phyloP scores from a whole-genome alignment of 2,888 invertebrate species.

The Bhutanitis thaidina region DNA sequence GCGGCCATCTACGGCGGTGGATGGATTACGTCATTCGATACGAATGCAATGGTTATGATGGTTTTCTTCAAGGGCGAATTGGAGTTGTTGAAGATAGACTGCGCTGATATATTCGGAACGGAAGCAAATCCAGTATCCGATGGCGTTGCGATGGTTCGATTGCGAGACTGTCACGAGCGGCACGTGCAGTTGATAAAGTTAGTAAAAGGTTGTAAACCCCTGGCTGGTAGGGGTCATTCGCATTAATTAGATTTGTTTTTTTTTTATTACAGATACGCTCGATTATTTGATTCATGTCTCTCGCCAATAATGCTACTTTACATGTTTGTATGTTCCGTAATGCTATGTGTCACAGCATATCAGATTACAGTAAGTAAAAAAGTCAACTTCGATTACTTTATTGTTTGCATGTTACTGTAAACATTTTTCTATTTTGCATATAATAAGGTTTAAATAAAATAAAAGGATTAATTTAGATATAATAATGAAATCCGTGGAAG shows the following conservation, averaged over 20 bases:
- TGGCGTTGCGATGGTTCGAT: conserved; percentile 30
- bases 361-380: conserved; percentile 59
- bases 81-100: conserved; percentile 51
- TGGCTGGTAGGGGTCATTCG: too few relatives aligned
- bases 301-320: conserved; percentile 69
- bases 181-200: conserved; percentile 58
- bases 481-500: too few relatives aligned
- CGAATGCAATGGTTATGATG: conserved; percentile 64
- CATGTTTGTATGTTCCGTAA: conserved; percentile 63
- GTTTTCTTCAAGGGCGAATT: conserved; percentile 61
- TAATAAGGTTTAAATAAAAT: too few relatives aligned
- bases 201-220: too few relatives aligned
- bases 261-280: conserved; percentile 46
- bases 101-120: conserved; percentile 46
- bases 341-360: conserved; percentile 48
- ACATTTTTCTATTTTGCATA: too few relatives aligned
- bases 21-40: conserved; percentile 67
- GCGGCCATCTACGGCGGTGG: conserved; percentile 61
- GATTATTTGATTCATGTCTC: conserved; percentile 53
- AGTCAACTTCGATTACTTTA: too few relatives aligned
- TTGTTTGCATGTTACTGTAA: too few relatives aligned
- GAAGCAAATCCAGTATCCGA: conserved; percentile 25
- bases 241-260: too few relatives aligned
- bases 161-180: conserved; percentile 50
- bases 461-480: too few relatives aligned